Evolutionary conservation across 2,113 vertebrate species (phyloP).

Genomic region (Athene cunicularia): DNA sequence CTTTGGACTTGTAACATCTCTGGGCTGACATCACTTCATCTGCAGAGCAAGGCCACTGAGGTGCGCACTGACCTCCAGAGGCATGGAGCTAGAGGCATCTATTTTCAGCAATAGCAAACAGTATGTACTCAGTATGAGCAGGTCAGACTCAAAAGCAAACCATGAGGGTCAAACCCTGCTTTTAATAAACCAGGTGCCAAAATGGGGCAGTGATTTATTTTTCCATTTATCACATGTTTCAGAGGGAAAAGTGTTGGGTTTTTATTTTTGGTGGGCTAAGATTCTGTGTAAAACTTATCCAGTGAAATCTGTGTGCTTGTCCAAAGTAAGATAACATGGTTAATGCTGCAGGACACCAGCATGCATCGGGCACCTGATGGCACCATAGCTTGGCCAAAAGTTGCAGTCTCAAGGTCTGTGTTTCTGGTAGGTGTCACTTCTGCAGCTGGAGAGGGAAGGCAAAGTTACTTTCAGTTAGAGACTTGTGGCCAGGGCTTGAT

Average conservation of each 20-base stretch:
- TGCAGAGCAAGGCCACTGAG: not conserved
- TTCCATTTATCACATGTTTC: not conserved
- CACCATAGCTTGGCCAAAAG: fast-evolving
- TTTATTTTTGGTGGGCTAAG: not conserved
- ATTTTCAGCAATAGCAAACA: not conserved
- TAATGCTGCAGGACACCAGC: not conserved
- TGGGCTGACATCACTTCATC: not conserved
- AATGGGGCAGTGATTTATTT: not conserved
- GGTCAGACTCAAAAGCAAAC: not conserved
- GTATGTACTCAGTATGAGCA: not conserved
- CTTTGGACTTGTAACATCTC: not conserved
- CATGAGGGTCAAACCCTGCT: not conserved
- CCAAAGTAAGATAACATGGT: not conserved
- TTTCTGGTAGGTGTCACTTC: not conserved
- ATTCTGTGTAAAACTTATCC: not conserved
- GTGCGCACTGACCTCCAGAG: not conserved
- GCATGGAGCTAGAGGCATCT: not conserved
- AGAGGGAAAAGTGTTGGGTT: fast-evolving
- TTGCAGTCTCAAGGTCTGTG: not conserved
- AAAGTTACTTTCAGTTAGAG: not conserved
- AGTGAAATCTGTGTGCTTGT: not conserved
- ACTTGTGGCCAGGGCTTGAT: not conserved
- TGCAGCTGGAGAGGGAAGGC: not conserved
- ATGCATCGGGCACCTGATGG: not conserved
- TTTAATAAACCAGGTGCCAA: not conserved